These are phyloP conservation scores for Taeniopygia guttata DNA, from an alignment of 2,797 vertebrate genomes.

Conservation along the genomic window DNA sequence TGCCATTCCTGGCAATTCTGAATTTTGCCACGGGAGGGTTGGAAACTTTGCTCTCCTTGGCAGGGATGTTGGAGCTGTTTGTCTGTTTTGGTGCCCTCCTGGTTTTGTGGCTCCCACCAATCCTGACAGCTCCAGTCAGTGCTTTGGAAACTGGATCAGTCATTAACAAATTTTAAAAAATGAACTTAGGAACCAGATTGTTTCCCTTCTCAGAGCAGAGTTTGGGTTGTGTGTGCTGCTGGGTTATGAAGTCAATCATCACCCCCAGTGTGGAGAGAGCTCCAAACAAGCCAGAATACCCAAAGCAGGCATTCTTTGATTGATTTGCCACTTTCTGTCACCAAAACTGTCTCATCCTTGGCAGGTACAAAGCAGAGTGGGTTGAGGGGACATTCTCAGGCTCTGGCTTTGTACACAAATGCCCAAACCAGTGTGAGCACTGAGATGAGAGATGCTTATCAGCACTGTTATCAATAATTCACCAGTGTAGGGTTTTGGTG, in stretches of 20 bases:
- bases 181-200: not conserved
- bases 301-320: fast-evolving
- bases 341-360: not conserved
- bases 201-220: not conserved
- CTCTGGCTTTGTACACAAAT: fast-evolving
- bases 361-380: not conserved
- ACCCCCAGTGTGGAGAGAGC: not conserved
- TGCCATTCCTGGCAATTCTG: not conserved
- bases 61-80: fast-evolving
- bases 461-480: not conserved
- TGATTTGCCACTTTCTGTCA: not conserved
- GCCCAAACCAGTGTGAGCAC: not conserved
- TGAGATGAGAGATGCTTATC: not conserved
- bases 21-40: fast-evolving
- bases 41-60: not conserved
- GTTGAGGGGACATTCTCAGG: not conserved
- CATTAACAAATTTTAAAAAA: not conserved
- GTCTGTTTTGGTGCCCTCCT: not conserved
- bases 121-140: not conserved
- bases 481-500: fast-evolving
- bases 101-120: not conserved
- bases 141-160: not conserved
- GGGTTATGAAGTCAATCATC: not conserved
- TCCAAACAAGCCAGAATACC: not conserved
- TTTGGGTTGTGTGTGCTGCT: not conserved